phyloP scores from a whole-genome alignment of 2,113 vertebrate species.

The Engraulis encrasicolus region DNA sequence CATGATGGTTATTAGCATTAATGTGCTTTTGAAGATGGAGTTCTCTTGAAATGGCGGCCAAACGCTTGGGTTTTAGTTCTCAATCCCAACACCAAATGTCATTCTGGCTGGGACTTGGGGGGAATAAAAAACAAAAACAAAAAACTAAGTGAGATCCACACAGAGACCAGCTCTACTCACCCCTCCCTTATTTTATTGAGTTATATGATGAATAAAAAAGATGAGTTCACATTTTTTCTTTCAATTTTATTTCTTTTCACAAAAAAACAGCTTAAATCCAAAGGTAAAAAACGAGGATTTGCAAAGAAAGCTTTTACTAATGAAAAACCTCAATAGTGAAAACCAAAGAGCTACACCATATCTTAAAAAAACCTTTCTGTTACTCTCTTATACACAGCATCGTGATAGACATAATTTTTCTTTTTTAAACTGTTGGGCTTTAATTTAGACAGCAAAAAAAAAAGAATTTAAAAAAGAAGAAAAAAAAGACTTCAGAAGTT shows the following conservation, averaged over 20 bases:
- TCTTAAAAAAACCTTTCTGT: slow-evolving; percentile 50
- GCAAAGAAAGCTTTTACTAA: slow-evolving; percentile 73
- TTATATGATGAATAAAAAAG: neutral
- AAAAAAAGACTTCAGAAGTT: slow-evolving; percentile 13
- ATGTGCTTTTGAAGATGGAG: neutral
- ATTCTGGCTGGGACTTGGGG: neutral
- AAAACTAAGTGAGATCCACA: neutral
- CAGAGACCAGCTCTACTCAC: neutral
- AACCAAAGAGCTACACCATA: slow-evolving; percentile 80
- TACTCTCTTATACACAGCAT: slow-evolving; percentile 57
- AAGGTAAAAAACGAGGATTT: slow-evolving; percentile 74
- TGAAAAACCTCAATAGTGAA: slow-evolving; percentile 78
- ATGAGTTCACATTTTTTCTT: neutral
- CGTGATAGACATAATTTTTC: neutral
- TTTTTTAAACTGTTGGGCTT: slow-evolving; percentile 6
- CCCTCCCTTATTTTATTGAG: neutral
- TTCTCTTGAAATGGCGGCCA: neutral
- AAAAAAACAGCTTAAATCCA: slow-evolving; percentile 81
- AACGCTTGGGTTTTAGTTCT: neutral
- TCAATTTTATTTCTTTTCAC: slow-evolving; percentile 67
- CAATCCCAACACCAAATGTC: neutral
- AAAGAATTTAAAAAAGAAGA: neutral
- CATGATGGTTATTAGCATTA: neutral
- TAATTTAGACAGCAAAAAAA: slow-evolving; percentile 17
- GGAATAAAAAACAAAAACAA: no score